A percentile compares a stretch with the other conserved stretches of the same genome.
These are phyloP conservation scores for Corythaeola cristata DNA, from an alignment of 2,113 vertebrate genomes.

Conservation along the genomic window DNA sequence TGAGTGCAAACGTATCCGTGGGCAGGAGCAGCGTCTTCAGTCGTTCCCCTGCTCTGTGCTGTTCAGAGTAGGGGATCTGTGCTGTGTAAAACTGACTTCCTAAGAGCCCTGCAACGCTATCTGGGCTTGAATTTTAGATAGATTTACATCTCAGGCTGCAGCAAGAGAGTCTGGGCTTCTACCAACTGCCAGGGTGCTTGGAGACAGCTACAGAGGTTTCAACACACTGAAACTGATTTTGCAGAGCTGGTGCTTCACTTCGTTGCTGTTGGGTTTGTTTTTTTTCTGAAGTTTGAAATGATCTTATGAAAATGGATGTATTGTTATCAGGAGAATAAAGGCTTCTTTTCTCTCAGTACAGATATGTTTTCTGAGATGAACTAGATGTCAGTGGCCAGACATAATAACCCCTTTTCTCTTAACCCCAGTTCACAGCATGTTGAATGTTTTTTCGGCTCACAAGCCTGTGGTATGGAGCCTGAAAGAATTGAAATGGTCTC, in stretches of 20 bases:
- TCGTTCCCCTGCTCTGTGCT: background rate
- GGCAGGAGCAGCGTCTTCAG: background rate
- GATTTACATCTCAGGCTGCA: background rate
- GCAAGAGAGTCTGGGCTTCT: background rate
- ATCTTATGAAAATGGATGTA: slow-evolving; percentile 58
- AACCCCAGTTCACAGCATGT: background rate
- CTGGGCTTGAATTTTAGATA: background rate
- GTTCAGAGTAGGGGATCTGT: background rate
- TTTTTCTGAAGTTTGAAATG: background rate
- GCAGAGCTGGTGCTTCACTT: background rate
- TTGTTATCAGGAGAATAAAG: slow-evolving; percentile 12
- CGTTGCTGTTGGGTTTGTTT: background rate
- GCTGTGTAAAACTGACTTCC: background rate
- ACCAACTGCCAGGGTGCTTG: background rate
- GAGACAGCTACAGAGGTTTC: background rate
- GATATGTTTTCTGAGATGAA: background rate
- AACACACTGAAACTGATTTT: background rate
- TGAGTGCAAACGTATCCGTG: background rate
- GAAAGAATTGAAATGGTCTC: background rate
- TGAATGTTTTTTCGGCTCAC: background rate
- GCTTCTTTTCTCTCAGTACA: background rate
- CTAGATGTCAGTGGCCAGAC: background rate
- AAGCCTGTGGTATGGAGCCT: background rate
- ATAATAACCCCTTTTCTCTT: background rate
- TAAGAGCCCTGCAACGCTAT: background rate